Base-by-base conservation (phyloP, 2,888 invertebrate species). In the Caenorhabditis imperialis region DNA sequence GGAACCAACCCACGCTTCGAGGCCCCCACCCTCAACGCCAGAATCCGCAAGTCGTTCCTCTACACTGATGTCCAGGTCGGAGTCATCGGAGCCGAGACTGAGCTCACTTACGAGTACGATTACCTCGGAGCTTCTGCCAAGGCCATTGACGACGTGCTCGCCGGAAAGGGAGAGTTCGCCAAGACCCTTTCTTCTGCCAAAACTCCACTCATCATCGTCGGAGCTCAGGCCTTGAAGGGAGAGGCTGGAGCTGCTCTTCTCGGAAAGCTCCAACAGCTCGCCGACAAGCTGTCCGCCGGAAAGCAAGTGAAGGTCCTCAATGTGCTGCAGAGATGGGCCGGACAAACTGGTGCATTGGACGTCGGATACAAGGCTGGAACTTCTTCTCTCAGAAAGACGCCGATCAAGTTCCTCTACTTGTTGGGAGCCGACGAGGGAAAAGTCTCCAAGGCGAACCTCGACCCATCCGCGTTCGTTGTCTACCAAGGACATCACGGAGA, bases 1-100 rank as follows among this genome's bases (percentile, higher is more conserved):
- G 99, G 99, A 61, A 96, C 96, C 1, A 99, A 99, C 91, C 94
- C 96, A 0, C 92, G 99, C 55, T 95, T 94, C 89, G 99, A 99
- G 90, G 98, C 99, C 40, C 97, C 99, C 0, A 90, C 99, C 30
- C 91, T 99, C 70, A 99, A 99, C 90, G 93, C 98, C 0, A 92
- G 99, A 84, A 92, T 99, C 78, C 92, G 99, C 71, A 99, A 99
- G 90, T 92, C 93, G 70, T 98, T 93, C 90, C 91, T 98, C n/a
- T 95, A 97, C 88, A 94, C 94, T 89, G 96, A 98, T 88, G 91
- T 94, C 18, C 90, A 91, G 61, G 91, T 99, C 44, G 97, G 93
- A 0, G 89, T 94, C 37, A 92, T 99, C 84, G 99, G 99, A 10
- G 93, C 95, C 0, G 91, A 94, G 87, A 92, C 98, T 7, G 95